Base-by-base conservation (phyloP, 2,888 invertebrate species). In the Xiphydria camelus region DNA sequence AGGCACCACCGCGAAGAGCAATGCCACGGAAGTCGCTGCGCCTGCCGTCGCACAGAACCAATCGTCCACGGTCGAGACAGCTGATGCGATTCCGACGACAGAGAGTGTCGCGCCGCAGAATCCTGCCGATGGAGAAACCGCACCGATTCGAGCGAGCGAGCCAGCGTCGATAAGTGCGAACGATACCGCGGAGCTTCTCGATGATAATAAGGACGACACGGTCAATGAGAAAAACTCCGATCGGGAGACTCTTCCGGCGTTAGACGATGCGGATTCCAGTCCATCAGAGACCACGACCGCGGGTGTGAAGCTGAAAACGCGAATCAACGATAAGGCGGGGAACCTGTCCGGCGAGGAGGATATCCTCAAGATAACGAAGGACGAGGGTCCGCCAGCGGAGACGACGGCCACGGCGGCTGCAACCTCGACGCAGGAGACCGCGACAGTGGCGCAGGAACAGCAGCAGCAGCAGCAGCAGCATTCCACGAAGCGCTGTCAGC, bases 211-310 rank as follows among this genome's bases (percentile, higher is more conserved):
- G 4, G 31, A 44, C 26, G 69, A 72, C 10, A 49, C 64, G 15
- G 73, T 74, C 15, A 47, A 64, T 32, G 50, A 62, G 15, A 71
- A 70, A 51, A 52, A 51, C 2, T 55, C 61, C 18, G 50, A 51
- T 14, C 76, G 78, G 10, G 42, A 47, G 41, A n/a, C n/a, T n/a
- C n/a, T n/a, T n/a, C n/a, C n/a, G n/a, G n/a, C n/a, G n/a, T n/a
- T n/a, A n/a, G n/a, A n/a, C n/a, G n/a, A n/a, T n/a, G n/a, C n/a
- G n/a, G n/a, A n/a, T n/a, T n/a, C n/a, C n/a, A n/a, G n/a, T n/a
- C n/a, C n/a, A n/a, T n/a, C n/a, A n/a, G n/a, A n/a, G n/a, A n/a
- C n/a, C n/a, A n/a, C n/a, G n/a, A n/a, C n/a, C n/a, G n/a, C n/a
- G n/a, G n/a, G n/a, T n/a, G n/a, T n/a, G n/a, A n/a, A n/a, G n/a